Base-by-base conservation (phyloP, 2,113 vertebrate genomes). In the Bostrychus sinensis region DNA sequence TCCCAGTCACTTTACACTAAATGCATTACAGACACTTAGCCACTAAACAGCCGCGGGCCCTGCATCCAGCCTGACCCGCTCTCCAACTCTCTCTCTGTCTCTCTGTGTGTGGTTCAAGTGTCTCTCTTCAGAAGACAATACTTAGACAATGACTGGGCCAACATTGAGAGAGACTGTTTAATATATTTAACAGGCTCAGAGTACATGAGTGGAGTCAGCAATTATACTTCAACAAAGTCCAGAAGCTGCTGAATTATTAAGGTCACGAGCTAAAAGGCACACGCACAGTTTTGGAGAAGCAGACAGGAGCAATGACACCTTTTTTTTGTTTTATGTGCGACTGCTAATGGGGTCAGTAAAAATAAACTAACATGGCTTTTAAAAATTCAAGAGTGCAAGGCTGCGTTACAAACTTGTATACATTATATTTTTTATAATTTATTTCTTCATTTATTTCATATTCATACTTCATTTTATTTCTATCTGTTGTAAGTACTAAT, bases 1-100 rank as follows among this genome's bases (percentile, higher is more conserved):
- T 80, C 78, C 71, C 64, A 77, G 55, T 79, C 77, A 71, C 84
- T 84, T 78, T 59, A 83, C 78, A 71, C 80, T 78, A 78, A 80
- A 81, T 72, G 62, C 62, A 83, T 86, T 72, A 86, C 7, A 51
- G 58, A 78, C 80, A 78, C 77, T 88, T 75, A 79, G 55, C 75
- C 66, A 54, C 63, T 82, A 63, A 78, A 83, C 70, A 81, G 80
- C 80, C 82, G 67, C 56, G 8, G 75, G 63, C 73, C 28, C 63
- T 50, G 73, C 65, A 62, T 70, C 39, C 61, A 23, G 60, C 38
- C 56, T 62, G 83, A 77, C 77, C 72, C 28, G 61, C 75, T 50
- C 48, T 17, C 48, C 5, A 9, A 63, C 86, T 71, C 77, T 28
- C 69, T 39, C 66, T 23, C 65, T 80, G 65, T 28, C 86, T 71